These are phyloP conservation scores for Caenorhabditis wallacei DNA, from an alignment of 2,888 invertebrate species.

Conservation along the genomic window DNA sequence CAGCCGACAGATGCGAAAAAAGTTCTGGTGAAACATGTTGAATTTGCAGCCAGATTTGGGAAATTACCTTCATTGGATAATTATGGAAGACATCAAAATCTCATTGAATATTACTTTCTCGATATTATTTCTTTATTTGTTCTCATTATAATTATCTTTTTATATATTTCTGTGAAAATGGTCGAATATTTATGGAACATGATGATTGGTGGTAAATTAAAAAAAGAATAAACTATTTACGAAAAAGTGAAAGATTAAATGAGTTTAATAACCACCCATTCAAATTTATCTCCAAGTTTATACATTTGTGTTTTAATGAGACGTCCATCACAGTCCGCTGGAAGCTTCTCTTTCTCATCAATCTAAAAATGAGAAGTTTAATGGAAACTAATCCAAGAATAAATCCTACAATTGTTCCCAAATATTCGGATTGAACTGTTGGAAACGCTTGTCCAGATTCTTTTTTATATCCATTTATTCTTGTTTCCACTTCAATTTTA, in stretches of 20 bases:
- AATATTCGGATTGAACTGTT: slow-evolving; percentile 3
- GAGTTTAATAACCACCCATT: slow-evolving; percentile 11
- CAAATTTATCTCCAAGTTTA: slow-evolving; percentile 12
- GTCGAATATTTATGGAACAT: neutral
- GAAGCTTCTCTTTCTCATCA: slow-evolving; percentile 19
- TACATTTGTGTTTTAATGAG: slow-evolving; percentile 18
- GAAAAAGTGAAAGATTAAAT: neutral
- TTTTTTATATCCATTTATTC: neutral
- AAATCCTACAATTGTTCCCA: slow-evolving; percentile 23
- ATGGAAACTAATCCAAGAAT: neutral
- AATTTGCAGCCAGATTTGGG: slow-evolving; percentile 48
- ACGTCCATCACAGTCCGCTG: neutral
- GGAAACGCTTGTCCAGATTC: neutral
- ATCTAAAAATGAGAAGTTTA: slow-evolving; percentile 8
- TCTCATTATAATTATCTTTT: neutral
- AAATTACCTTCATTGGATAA: slow-evolving; percentile 41
- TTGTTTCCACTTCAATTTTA: neutral
- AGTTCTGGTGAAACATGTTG: slow-evolving; percentile 43
- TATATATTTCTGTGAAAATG: neutral
- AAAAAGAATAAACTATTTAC: neutral
- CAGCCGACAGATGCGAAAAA: slow-evolving; percentile 25
- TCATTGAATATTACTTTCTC: slow-evolving; percentile 36
- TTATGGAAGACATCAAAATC: slow-evolving; percentile 37
- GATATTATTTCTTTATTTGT: slow-evolving; percentile 27
- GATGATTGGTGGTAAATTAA: neutral